phyloP scores from a whole-genome alignment of 2,113 vertebrate genomes.

The Hippocampus mohnikei region DNA sequence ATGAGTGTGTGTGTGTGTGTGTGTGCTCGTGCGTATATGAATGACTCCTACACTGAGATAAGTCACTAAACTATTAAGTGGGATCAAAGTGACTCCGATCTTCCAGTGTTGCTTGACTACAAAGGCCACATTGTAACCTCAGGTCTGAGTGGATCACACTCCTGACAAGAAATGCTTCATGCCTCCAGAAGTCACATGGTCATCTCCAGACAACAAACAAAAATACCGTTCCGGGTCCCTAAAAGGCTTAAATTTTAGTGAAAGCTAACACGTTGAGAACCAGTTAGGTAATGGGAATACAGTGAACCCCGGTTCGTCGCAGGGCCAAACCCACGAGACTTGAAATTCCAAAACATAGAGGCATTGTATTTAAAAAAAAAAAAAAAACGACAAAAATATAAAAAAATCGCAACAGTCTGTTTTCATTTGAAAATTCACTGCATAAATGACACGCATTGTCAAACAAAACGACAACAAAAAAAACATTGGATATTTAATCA shows the following conservation, averaged over 20 bases:
- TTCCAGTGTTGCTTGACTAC: conserved; percentile 65
- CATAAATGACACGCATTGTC: no score
- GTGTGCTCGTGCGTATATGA: conserved; percentile 13
- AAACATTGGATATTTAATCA: no score
- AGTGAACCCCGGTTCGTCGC: background rate
- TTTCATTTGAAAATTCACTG: no score
- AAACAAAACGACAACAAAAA: no score
- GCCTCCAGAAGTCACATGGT: conserved; percentile 68
- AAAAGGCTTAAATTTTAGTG: background rate
- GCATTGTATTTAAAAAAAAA: no score
- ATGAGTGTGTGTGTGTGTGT: conserved; percentile 5
- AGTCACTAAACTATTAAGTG: conserved; percentile 75
- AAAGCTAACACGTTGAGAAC: background rate
- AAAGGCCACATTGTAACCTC: conserved; percentile 75
- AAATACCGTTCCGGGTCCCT: conserved; percentile 49
- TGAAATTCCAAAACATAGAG: background rate
- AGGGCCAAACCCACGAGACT: no score
- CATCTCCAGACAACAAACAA: conserved; percentile 52
- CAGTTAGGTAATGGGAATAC: background rate
- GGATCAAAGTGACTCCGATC: conserved; percentile 77
- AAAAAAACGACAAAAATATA: no score
- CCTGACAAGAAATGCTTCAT: conserved; percentile 71
- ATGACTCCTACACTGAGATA: conserved; percentile 67
- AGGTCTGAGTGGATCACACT: conserved; percentile 59
- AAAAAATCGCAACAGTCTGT: no score